A percentile compares a stretch with the other conserved stretches of the same genome.
Evolutionary conservation across 2,797 vertebrate genomes (phyloP).

Genomic region (Neostethus bicornis): DNA sequence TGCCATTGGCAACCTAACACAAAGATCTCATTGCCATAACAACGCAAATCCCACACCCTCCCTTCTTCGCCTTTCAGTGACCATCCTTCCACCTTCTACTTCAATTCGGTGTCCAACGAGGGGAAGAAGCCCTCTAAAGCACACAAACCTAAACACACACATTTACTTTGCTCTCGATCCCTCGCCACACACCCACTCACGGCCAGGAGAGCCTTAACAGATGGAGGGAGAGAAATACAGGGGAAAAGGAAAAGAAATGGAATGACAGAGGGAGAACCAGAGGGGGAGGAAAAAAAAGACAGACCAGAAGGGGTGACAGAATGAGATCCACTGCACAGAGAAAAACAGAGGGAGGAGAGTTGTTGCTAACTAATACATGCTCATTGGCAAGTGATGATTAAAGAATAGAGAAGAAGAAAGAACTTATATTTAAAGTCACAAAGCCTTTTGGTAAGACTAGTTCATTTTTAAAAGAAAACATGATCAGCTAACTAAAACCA

Average conservation of each 20-base stretch:
- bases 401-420: not conserved
- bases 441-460: not conserved
- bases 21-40: slow-evolving; percentile 80
- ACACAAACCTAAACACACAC: slow-evolving; percentile 8
- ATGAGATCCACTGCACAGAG: slow-evolving; percentile 7
- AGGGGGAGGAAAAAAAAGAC: slow-evolving; percentile 32
- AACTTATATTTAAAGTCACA: not conserved
- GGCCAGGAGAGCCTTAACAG: slow-evolving; percentile 57
- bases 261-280: slow-evolving; percentile 32
- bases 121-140: slow-evolving; percentile 34
- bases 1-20: slow-evolving; percentile 80
- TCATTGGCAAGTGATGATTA: slow-evolving; percentile 8
- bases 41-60: slow-evolving; percentile 55
- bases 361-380: slow-evolving; percentile 11
- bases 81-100: slow-evolving; percentile 29
- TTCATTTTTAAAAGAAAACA: not conserved
- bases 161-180: slow-evolving; percentile 32
- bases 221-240: slow-evolving; percentile 41
- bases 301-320: slow-evolving; percentile 24
- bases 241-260: slow-evolving; percentile 6
- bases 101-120: slow-evolving; percentile 50
- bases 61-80: not conserved
- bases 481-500: slow-evolving; percentile 2
- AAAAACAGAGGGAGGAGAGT: not conserved
- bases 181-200: slow-evolving; percentile 63